Percentiles rank a stretch among this genome's conserved stretches.
Conservation (phyloP, 2,797 vertebrate species). For the Sebastes diaconus region DNA sequence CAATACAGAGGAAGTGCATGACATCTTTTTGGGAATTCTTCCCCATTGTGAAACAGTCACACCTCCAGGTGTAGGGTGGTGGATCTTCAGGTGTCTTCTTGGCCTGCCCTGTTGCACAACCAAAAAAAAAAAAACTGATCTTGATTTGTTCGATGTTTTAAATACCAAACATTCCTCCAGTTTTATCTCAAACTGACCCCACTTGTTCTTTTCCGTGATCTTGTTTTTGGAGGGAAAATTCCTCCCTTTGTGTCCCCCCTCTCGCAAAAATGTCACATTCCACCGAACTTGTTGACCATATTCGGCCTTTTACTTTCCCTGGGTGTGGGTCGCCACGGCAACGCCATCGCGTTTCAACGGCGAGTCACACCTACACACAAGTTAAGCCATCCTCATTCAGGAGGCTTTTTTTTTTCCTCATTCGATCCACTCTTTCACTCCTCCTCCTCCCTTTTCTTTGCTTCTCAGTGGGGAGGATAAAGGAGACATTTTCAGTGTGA, state of each 20-base stretch:
- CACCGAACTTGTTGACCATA: constrained; percentile 53
- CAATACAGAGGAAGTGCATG: neutral
- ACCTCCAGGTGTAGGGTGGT: neutral
- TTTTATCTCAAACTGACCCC: constrained; percentile 28
- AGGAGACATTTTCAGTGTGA: constrained; percentile 74
- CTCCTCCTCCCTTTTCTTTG: constrained; percentile 36
- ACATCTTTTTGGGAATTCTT: neutral
- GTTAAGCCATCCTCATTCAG: constrained; percentile 57
- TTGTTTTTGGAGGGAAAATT: constrained; percentile 64
- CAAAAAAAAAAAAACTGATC: neutral
- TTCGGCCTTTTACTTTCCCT: constrained; percentile 26
- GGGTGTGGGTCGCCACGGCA: constrained; percentile 56
- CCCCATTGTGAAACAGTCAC: too few species aligned
- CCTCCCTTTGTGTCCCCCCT: constrained; percentile 40
- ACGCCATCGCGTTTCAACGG: constrained; percentile 1
- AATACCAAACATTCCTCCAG: constrained; percentile 45
- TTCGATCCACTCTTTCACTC: constrained; percentile 42
- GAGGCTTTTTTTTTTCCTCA: neutral
- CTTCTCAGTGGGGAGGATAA: constrained; percentile 51
- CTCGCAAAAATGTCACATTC: constrained; percentile 71
- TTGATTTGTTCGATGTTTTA: neutral
- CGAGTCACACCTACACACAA: constrained; percentile 57
- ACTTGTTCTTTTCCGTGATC: constrained; percentile 17
- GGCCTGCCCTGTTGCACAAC: neutral
- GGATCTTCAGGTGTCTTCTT: neutral